Conservation (phyloP, 2,113 vertebrate genomes). For the Hiodon tergisus region DNA sequence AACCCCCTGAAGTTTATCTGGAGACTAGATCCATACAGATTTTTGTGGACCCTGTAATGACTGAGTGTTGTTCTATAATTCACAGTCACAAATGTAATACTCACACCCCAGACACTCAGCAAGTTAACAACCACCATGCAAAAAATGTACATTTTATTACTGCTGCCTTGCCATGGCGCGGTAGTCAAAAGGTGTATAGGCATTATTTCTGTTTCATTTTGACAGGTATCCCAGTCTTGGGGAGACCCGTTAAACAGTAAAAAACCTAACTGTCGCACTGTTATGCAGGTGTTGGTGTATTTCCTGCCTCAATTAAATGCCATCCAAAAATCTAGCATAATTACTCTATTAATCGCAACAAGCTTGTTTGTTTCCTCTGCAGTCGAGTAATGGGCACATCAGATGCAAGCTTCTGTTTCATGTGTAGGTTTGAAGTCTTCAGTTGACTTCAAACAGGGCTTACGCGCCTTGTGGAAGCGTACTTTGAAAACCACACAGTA, state of each 20-base stretch:
- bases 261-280: not conserved
- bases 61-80: too few relatives aligned
- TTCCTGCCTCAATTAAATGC: constrained; percentile 16
- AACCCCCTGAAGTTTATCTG: too few relatives aligned
- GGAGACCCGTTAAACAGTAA: not conserved
- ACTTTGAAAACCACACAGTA: constrained; percentile 16
- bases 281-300: constrained; percentile 2
- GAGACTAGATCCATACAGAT: too few relatives aligned
- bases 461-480: not conserved
- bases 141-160: too few relatives aligned
- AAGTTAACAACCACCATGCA: too few relatives aligned
- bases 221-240: not conserved
- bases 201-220: too few relatives aligned
- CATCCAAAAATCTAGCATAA: constrained; percentile 9
- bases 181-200: too few relatives aligned
- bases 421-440: constrained; percentile 1
- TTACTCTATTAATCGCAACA: constrained; percentile 8
- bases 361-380: constrained; percentile 21
- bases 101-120: too few relatives aligned
- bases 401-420: constrained; percentile 11
- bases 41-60: too few relatives aligned
- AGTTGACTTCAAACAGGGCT: constrained; percentile 18
- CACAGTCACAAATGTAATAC: too few relatives aligned
- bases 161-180: too few relatives aligned
- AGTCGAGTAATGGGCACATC: constrained; percentile 17